Evolutionary conservation across 2,113 vertebrate genomes (phyloP).

Genomic region (Chaetops frenatus): DNA sequence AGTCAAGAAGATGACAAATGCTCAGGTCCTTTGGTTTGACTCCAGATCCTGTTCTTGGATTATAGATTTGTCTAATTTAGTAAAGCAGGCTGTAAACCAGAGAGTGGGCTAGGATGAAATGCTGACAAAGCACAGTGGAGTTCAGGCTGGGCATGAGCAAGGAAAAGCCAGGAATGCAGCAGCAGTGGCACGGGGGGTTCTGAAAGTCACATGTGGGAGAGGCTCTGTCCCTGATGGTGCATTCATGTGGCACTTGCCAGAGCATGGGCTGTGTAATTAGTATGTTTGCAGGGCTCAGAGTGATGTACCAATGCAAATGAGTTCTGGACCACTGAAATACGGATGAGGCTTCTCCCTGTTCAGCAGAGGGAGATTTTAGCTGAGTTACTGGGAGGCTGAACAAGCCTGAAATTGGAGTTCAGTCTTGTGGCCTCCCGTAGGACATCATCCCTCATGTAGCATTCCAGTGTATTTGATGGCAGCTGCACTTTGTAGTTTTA

Average conservation of each 20-base stretch:
- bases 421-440: not conserved
- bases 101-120: not conserved
- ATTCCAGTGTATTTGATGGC: rapidly evolving
- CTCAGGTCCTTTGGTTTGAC: not conserved
- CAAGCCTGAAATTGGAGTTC: not conserved
- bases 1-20: not conserved
- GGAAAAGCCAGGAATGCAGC: not conserved
- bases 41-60: not conserved
- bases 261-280: rapidly evolving
- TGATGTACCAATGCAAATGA: not conserved
- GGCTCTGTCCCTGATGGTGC: not conserved
- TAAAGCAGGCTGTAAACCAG: not conserved
- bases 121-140: not conserved
- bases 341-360: not conserved
- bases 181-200: not conserved
- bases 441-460: rapidly evolving
- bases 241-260: not conserved
- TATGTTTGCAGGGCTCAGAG: not conserved
- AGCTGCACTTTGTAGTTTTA: not conserved
- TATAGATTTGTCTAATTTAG: not conserved
- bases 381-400: not conserved
- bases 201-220: not conserved
- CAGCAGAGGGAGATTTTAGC: not conserved
- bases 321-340: not conserved
- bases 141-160: not conserved